Conservation (phyloP, 2,797 vertebrate genomes). For the Aplochiton taeniatus region DNA sequence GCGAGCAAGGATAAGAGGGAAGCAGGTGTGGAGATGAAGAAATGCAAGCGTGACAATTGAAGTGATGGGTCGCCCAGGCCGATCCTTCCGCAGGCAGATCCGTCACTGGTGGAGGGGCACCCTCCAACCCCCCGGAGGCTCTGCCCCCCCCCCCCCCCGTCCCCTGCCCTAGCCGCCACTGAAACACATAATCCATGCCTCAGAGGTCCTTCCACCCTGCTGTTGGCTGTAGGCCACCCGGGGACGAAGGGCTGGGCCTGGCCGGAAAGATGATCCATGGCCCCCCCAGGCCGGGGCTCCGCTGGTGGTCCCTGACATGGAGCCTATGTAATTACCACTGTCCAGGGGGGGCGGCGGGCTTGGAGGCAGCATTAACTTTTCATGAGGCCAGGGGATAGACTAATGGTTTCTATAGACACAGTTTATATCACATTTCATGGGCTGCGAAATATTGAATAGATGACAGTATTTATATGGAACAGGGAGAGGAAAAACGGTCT, state of each 20-base stretch:
- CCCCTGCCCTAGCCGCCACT: too few relatives aligned
- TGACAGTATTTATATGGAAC: too few relatives aligned
- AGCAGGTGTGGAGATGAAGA: not conserved
- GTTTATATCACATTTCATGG: too few relatives aligned
- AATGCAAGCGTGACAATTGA: not conserved
- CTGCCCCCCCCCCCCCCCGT: too few relatives aligned
- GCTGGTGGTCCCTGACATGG: constrained; percentile 46
- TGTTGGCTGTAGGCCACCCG: not conserved
- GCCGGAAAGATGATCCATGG: constrained; percentile 12
- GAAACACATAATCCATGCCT: constrained; percentile 22
- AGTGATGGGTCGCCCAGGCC: not conserved
- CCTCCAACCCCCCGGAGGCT: too few relatives aligned
- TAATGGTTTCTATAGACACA: too few relatives aligned
- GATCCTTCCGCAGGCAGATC: not conserved
- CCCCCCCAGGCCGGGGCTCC: constrained; percentile 29
- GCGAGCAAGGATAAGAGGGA: not conserved
- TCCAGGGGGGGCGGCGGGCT: constrained; percentile 35
- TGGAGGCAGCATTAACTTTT: constrained; percentile 48
- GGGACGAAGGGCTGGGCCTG: not conserved
- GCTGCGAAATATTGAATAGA: too few relatives aligned
- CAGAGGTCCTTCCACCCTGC: not conserved
- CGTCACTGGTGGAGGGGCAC: not conserved
- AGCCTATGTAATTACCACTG: constrained; percentile 48
- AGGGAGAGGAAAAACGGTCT: too few relatives aligned
- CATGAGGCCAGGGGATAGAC: constrained; percentile 26